Conservation (phyloP, 1,140 invertebrate species). For the Hyles euphorbiae region DNA sequence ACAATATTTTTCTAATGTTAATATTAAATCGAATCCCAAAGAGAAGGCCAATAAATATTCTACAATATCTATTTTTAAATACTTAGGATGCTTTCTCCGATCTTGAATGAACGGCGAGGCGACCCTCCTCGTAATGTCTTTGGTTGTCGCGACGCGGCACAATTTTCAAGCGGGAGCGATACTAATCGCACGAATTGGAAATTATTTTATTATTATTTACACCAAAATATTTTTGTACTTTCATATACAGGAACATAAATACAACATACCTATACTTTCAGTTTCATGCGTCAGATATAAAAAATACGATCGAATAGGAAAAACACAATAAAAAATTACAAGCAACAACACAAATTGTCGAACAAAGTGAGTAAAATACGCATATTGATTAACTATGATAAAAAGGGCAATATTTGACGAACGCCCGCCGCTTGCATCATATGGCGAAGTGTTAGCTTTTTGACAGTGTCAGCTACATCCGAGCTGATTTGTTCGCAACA, state of each 20-base stretch:
- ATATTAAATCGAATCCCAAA: constrained; percentile 68
- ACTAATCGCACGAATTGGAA: not conserved
- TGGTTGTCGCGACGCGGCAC: constrained; percentile 25
- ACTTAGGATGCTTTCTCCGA: constrained; percentile 65
- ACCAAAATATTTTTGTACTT: not conserved
- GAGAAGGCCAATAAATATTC: constrained; percentile 66
- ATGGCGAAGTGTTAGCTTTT: constrained; percentile 52
- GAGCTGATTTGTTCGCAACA: constrained; percentile 73
- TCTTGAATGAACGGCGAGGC: constrained; percentile 65
- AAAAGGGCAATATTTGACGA: not conserved
- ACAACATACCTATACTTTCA: too few relatives aligned
- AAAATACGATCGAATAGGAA: too few relatives aligned
- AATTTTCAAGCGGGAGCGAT: constrained; percentile 19
- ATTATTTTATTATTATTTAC: not conserved
- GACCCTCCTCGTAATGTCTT: constrained; percentile 62
- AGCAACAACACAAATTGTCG: too few relatives aligned
- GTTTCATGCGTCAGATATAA: too few relatives aligned
- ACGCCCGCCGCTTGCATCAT: constrained; percentile 33
- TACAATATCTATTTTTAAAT: constrained; percentile 70
- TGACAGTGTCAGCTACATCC: constrained; percentile 71
- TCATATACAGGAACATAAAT: too few relatives aligned
- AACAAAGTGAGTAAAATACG: too few relatives aligned
- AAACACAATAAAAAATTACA: too few relatives aligned
- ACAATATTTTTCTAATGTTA: constrained; percentile 64
- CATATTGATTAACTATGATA: not conserved